These are phyloP conservation scores for Trididemnum miniatum DNA, from an alignment of 23 tunicate species.

Conservation along the genomic window DNA sequence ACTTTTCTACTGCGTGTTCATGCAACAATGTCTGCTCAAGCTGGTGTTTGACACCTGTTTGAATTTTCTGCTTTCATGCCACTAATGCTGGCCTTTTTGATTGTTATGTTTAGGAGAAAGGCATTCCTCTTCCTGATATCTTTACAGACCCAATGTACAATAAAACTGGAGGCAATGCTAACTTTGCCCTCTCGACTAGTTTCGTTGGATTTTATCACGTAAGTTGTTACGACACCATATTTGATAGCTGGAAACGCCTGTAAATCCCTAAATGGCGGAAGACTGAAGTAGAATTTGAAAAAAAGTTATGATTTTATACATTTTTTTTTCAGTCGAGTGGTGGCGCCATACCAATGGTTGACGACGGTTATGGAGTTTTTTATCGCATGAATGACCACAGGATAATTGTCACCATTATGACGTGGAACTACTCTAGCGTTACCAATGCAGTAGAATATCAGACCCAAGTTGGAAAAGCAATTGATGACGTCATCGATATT, in stretches of 20 bases:
- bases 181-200: slow-evolving; percentile 80
- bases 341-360: slow-evolving; percentile 61
- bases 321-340: slow-evolving; percentile 59
- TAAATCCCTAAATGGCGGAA: too few relatives aligned
- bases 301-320: too few relatives aligned
- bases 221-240: too few relatives aligned
- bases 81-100: too few relatives aligned
- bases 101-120: slow-evolving; percentile 59
- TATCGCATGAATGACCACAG: slow-evolving; percentile 56
- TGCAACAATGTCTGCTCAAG: too few relatives aligned
- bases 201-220: slow-evolving; percentile 69
- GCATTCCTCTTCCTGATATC: slow-evolving; percentile 44
- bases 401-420: slow-evolving; percentile 29
- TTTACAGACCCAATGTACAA: slow-evolving; percentile 72
- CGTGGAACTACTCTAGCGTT: slow-evolving; percentile 42
- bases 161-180: slow-evolving; percentile 79
- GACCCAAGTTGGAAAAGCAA: slow-evolving; percentile 12
- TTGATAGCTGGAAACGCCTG: too few relatives aligned
- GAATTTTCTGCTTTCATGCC: too few relatives aligned
- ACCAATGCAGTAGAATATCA: slow-evolving; percentile 8
- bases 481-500: slow-evolving; percentile 31
- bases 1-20: too few relatives aligned
- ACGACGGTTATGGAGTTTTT: slow-evolving; percentile 77
- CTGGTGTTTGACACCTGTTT: too few relatives aligned
- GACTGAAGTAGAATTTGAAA: too few relatives aligned